Evolutionary conservation across 1,140 invertebrate species (phyloP), one percentile per base, ranked within the genome.

Genomic region (Microplitis mediator): DNA sequence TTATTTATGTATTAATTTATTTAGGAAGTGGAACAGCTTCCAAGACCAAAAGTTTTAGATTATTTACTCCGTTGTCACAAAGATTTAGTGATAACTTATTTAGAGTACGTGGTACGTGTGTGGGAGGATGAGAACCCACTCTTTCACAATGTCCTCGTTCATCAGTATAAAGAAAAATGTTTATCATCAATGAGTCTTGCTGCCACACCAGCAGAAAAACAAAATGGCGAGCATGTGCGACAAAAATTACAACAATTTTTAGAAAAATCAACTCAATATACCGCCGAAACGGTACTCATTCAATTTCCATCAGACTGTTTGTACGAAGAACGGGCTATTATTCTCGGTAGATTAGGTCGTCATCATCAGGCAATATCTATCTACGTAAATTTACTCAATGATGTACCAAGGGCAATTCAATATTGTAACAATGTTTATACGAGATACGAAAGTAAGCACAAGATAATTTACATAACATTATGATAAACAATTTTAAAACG

Each of bases 341-440:
- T 99, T 70, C 86, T 98, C 14, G 97, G 96, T 3, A 92, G 94
- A 77, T 87, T 98, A 2, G 95, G 94, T 5, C 87, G 92, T 56
- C 95, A 97, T 87, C 93, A 98, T 80, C 94, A 98, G 83, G 97
- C 95, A 3, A 86, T 99, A 54, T 92, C 92, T 0, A 97, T 99
- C 81, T 99, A 98, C 83, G 91, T 97, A 78, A 94, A 89, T 88
- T 92, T 89, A 78, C 91, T 92, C 70, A 92, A 95, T 58, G 93
- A 99, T 86, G 90, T 93, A 16, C 80, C 91, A 0, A 91, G 92
- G 80, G 97, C 97, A 0, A 92, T 94, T 78, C 85, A 91, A 68
- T 98, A 98, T 87, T 98, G 97, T 81, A 90, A 93, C 77, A 92
- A 89, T 82, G 91, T 93, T 66, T 91, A 90, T 67, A 69, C 77